These are phyloP conservation scores for Lagodon rhomboides DNA, from an alignment of 2,797 vertebrate genomes.

Conservation along the genomic window DNA sequence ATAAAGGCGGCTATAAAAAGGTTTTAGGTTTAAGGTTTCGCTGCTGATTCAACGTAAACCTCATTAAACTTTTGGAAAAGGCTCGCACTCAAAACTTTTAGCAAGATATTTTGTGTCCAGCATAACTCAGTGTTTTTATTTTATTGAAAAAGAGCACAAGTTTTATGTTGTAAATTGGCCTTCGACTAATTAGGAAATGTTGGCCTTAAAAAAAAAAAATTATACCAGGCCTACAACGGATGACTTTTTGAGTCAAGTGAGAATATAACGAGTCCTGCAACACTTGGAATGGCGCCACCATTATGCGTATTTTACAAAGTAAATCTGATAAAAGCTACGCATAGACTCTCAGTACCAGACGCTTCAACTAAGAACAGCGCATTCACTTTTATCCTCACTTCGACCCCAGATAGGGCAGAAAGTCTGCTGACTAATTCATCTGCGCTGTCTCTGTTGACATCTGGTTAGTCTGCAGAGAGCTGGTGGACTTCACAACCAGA, in stretches of 20 bases:
- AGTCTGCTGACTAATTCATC: constrained; percentile 1
- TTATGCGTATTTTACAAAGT: background rate
- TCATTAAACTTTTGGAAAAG: too few species aligned
- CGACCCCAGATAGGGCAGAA: background rate
- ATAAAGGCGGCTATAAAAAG: background rate
- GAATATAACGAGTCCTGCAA: background rate
- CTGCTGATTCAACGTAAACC: too few species aligned
- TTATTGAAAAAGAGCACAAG: too few species aligned
- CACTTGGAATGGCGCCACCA: too few species aligned
- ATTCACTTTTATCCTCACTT: background rate
- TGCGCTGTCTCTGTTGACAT: constrained; percentile 2
- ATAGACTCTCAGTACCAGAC: background rate
- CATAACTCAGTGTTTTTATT: too few species aligned
- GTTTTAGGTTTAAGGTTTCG: too few species aligned
- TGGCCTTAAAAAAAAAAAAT: background rate
- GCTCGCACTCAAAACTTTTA: too few species aligned
- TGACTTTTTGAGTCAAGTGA: too few species aligned
- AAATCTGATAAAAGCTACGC: background rate
- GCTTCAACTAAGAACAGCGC: background rate
- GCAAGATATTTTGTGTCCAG: too few species aligned
- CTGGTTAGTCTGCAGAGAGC: background rate
- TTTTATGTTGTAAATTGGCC: too few species aligned
- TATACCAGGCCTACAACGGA: too few species aligned
- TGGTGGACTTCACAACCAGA: background rate
- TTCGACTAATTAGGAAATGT: too few species aligned